phyloP scores from a whole-genome alignment of 30 jellyfish, hydroid and myxozoan genomes.

The Aurelia sp. region DNA sequence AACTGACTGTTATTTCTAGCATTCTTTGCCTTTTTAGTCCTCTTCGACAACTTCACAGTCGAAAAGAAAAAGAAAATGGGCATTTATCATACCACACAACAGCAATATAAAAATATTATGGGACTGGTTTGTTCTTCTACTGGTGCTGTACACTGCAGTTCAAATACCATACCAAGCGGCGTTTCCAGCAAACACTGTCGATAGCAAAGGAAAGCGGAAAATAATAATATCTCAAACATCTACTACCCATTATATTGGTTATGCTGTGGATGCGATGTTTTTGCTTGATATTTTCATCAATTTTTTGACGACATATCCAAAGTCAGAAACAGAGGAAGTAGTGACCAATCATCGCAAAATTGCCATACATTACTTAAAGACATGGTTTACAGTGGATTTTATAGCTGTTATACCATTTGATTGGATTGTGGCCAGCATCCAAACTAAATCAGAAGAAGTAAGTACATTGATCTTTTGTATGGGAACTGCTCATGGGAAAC shows the following conservation, averaged over 20 bases:
- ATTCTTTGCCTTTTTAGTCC: constrained; percentile 25
- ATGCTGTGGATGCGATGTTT: constrained; percentile 78
- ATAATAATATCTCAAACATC: constrained; percentile 1
- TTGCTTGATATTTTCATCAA: constrained; percentile 74
- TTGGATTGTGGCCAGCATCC: constrained; percentile 66
- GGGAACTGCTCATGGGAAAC: too few species aligned
- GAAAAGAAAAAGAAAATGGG: constrained; percentile 31
- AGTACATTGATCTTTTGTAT: not conserved
- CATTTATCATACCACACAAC: constrained; percentile 67
- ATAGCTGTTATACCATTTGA: constrained; percentile 94
- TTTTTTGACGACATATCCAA: constrained; percentile 71
- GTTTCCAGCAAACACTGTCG: constrained; percentile 37
- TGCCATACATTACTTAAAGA: constrained; percentile 80
- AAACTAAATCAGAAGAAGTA: constrained; percentile 62
- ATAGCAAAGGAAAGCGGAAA: constrained; percentile 2
- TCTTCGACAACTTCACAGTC: constrained; percentile 56
- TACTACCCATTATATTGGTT: constrained; percentile 51
- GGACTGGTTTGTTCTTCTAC: constrained; percentile 91
- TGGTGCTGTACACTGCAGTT: constrained; percentile 87
- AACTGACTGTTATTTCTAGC: not conserved
- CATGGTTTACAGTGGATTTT: constrained; percentile 89
- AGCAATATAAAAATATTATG: constrained; percentile 80
- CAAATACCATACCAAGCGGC: constrained; percentile 92
- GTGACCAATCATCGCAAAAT: constrained; percentile 67
- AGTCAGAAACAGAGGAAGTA: constrained; percentile 73